phyloP scores from a whole-genome alignment of 2,797 vertebrate species.

The Neosilurus mollespiculum region DNA sequence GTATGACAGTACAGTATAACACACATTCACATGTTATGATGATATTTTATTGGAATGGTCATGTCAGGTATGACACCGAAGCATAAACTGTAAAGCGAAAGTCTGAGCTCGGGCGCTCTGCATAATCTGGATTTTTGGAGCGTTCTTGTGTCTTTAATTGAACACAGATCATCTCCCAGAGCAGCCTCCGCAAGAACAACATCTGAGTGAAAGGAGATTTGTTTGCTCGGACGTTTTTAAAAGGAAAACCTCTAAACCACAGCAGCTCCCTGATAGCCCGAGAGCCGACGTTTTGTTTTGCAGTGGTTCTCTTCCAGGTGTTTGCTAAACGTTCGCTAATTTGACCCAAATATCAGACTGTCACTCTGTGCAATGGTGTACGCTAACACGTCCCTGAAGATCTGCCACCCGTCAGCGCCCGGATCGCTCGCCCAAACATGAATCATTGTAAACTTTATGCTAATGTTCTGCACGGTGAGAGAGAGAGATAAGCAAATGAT shows the following conservation, averaged over 20 bases:
- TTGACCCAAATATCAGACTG: neutral
- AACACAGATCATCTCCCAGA: neutral
- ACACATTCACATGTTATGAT: neutral
- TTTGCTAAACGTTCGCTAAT: neutral
- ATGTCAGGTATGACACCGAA: neutral
- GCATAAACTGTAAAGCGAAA: too few relatives aligned
- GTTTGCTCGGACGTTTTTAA: neutral
- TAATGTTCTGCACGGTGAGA: constrained; percentile 27
- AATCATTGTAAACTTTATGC: constrained; percentile 26
- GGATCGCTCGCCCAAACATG: neutral
- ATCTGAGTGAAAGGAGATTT: neutral
- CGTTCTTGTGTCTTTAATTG: neutral
- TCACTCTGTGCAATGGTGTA: neutral
- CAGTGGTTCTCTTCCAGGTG: neutral
- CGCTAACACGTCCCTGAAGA: neutral
- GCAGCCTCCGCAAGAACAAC: neutral
- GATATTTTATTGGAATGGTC: neutral
- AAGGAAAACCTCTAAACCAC: neutral
- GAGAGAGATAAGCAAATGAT: constrained; percentile 36
- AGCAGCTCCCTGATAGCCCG: neutral
- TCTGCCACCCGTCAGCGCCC: neutral
- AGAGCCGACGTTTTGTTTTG: neutral
- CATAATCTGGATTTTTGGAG: neutral
- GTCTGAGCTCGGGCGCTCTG: neutral
- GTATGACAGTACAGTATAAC: neutral